Conservation (phyloP, 2,113 vertebrate genomes). For the Corythoichthys haematopterus region DNA sequence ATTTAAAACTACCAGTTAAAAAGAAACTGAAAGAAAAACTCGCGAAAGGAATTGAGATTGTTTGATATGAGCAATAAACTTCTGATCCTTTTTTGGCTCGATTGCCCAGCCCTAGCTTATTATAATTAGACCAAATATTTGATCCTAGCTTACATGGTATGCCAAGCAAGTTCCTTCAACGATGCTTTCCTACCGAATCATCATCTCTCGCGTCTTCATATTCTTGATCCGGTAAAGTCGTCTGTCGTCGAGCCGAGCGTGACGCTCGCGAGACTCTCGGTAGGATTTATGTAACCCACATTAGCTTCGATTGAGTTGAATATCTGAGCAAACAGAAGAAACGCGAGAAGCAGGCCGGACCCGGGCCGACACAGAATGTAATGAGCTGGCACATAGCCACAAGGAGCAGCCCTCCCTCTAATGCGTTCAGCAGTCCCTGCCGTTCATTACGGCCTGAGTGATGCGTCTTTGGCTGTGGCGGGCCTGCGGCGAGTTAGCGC, state of each 20-base stretch:
- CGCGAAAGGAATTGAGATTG: too few species aligned
- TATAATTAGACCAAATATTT: not conserved
- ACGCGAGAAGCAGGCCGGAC: constrained; percentile 42
- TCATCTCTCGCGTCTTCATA: constrained; percentile 13
- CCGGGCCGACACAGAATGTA: constrained; percentile 52
- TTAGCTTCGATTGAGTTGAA: constrained; percentile 45
- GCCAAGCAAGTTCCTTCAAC: not conserved
- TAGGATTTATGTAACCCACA: constrained; percentile 47
- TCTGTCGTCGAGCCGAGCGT: not conserved
- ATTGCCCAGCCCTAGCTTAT: not conserved
- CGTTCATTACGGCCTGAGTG: constrained; percentile 43
- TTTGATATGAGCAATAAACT: too few species aligned
- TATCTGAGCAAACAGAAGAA: constrained; percentile 51
- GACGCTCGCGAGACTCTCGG: constrained; percentile 12
- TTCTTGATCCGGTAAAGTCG: not conserved
- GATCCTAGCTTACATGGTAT: constrained; percentile 3
- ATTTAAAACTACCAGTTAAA: too few species aligned
- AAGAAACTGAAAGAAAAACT: too few species aligned
- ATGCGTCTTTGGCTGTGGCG: constrained; percentile 31
- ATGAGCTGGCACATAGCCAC: constrained; percentile 59
- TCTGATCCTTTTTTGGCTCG: too few species aligned
- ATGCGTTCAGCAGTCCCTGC: constrained; percentile 35
- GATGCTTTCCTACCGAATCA: constrained; percentile 13
- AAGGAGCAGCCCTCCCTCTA: constrained; percentile 42
- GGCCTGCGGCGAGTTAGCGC: constrained; percentile 22